phyloP scores from a whole-genome alignment of 2,888 invertebrate genomes.

The Glaucopsyche alexis region DNA sequence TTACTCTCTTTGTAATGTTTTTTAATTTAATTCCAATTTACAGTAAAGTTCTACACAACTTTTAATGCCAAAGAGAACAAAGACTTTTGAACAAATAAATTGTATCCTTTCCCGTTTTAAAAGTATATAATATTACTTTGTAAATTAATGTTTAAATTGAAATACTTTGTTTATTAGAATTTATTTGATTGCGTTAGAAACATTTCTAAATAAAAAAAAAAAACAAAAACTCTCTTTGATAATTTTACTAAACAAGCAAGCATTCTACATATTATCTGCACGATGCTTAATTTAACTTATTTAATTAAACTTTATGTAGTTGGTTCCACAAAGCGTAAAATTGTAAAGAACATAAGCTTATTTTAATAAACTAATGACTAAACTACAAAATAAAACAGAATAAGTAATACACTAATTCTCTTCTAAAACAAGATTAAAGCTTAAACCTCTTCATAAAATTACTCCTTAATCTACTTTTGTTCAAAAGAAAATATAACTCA shows the following conservation, averaged over 20 bases:
- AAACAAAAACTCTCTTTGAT: background rate
- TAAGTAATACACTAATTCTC: background rate
- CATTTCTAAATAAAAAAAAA: background rate
- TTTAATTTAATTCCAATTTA: conserved; percentile 17
- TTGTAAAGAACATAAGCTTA: background rate
- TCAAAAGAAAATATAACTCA: background rate
- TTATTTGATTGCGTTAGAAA: background rate
- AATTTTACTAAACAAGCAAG: too few relatives aligned
- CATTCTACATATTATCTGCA: too few relatives aligned
- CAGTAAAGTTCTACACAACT: conserved; percentile 2
- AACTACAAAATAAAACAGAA: conserved; percentile 9
- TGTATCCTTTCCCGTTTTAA: conserved; percentile 5
- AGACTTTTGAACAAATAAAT: background rate
- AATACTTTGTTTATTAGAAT: background rate
- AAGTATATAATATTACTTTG: background rate
- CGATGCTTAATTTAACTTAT: background rate
- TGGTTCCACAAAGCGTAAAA: background rate
- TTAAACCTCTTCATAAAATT: background rate
- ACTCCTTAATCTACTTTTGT: background rate
- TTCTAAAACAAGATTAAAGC: background rate
- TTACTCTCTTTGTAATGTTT: conserved; percentile 22
- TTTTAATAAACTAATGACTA: background rate
- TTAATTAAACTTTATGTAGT: background rate
- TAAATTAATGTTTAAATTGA: background rate
- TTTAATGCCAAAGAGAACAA: conserved; percentile 16